Evolutionary conservation across 2,888 invertebrate species (phyloP), one percentile per base, ranked within the genome.

Genomic region (Omphaloscelis lunosa): DNA sequence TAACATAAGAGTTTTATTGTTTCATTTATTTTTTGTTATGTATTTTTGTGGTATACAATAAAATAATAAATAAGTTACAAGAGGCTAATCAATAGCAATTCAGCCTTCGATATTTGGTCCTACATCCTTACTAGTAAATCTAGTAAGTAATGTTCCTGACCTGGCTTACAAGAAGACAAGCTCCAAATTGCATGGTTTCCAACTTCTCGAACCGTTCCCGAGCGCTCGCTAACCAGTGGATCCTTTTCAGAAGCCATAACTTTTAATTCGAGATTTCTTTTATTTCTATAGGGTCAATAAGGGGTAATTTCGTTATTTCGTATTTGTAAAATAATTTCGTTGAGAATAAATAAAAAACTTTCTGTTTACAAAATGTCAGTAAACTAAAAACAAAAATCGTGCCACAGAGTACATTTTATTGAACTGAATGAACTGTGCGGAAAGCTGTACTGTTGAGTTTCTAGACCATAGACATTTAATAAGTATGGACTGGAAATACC

Each of bases 91-190:
- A n/a, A 53, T 9, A 53, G 17, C 56, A 20, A 56, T 2, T 34
- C 45, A 34, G 17, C 7, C 17, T 77, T 45, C 23, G 15, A 23
- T 72, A 72, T 56, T 62, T 62, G 23, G 2, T 71, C 23, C 9
- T 34, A n/a, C 34, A 34, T n/a, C 17, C 8, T 17, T 34, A 7
- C 9, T 56, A 68, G 12, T 56, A 41, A 8, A 29, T 58, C 51
- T n/a, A 39, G 17, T 45, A 68, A 39, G 17, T 45, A 68, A 39
- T 34, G 29, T 56, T 76, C 58, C 77, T 69, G 93, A 98, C 99
- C 99, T 93, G 99, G 99, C 97, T 99, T 99, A 93, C 99, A 99
- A 6, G 99, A 99, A 0, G 99, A 99, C 75, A 99, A 97, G 90
- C 99, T 99, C 99, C 99, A 99, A 89, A 99, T 99, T 2, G 99